Evolutionary conservation across 2,888 invertebrate genomes (phyloP).

Genomic region (Eilema depressum): DNA sequence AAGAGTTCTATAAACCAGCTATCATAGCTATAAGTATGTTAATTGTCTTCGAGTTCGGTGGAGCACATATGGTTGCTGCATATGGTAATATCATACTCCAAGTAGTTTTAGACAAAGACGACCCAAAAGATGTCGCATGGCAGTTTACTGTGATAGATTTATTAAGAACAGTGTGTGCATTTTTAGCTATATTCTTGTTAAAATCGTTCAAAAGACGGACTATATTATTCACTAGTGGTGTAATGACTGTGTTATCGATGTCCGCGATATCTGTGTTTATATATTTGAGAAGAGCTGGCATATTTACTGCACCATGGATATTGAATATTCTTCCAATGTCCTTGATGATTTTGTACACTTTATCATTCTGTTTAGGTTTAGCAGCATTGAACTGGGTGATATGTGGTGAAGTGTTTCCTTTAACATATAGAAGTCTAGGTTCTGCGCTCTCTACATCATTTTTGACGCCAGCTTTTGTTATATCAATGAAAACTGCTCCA

Average conservation of each 20-base stretch:
- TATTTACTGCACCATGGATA: conserved; percentile 69
- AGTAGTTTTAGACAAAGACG: conserved; percentile 72
- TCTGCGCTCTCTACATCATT: conserved; percentile 81
- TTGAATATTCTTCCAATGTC: conserved; percentile 73
- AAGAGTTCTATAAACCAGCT: conserved; percentile 80
- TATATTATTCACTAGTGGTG: conserved; percentile 77
- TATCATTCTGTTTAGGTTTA: conserved; percentile 80
- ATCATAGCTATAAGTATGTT: conserved; percentile 81
- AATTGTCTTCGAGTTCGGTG: conserved; percentile 82
- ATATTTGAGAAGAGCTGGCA: conserved; percentile 71
- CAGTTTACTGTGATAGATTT: conserved; percentile 89
- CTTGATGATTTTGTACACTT: conserved; percentile 76
- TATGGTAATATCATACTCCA: conserved; percentile 80
- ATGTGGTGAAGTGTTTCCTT: conserved; percentile 82
- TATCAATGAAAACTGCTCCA: conserved; percentile 84
- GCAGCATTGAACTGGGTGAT: conserved; percentile 83
- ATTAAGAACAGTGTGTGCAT: conserved; percentile 88
- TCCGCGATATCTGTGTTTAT: conserved; percentile 74
- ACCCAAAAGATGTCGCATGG: conserved; percentile 75
- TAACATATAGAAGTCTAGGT: conserved; percentile 81
- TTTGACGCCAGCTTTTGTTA: conserved; percentile 77
- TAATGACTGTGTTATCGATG: conserved; percentile 75
- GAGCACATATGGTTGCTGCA: conserved; percentile 81
- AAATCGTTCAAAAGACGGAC: conserved; percentile 76
- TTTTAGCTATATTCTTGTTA: conserved; percentile 82